phyloP scores from a whole-genome alignment of 2,888 invertebrate species.

The Aphodius granarius region DNA sequence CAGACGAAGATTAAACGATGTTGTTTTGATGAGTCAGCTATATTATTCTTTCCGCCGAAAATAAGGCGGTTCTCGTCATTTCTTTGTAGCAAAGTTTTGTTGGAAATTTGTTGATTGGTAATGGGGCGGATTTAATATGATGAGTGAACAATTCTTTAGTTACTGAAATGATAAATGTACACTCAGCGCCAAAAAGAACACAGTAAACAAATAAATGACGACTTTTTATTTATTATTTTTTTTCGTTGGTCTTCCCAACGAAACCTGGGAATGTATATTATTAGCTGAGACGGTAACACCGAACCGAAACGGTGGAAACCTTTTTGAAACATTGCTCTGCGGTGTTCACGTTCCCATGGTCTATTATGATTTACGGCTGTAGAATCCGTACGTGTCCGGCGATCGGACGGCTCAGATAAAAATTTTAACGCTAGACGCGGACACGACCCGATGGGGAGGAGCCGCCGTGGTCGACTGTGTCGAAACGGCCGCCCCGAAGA shows the following conservation, averaged over 20 bases:
- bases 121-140: not conserved
- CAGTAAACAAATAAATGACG: no score
- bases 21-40: not conserved
- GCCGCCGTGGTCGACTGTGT: not conserved
- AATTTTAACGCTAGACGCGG: not conserved
- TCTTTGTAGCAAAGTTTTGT: not conserved
- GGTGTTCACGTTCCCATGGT: not conserved
- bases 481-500: not conserved
- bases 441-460: not conserved
- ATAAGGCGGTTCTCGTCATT: not conserved
- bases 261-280: not conserved
- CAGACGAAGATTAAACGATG: not conserved
- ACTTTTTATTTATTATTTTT: no score
- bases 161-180: no score
- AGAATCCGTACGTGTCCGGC: not conserved
- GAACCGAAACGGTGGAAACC: not conserved
- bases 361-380: not conserved
- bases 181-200: not conserved
- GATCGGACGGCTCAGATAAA: not conserved
- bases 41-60: not conserved
- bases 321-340: not conserved
- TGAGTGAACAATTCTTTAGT: not conserved
- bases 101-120: not conserved
- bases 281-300: not conserved
- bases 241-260: not conserved